Evolutionary conservation across 2,797 vertebrate genomes (phyloP), one percentile per base, ranked within the genome.

Genomic region (Pseudochaenichthys georgianus): DNA sequence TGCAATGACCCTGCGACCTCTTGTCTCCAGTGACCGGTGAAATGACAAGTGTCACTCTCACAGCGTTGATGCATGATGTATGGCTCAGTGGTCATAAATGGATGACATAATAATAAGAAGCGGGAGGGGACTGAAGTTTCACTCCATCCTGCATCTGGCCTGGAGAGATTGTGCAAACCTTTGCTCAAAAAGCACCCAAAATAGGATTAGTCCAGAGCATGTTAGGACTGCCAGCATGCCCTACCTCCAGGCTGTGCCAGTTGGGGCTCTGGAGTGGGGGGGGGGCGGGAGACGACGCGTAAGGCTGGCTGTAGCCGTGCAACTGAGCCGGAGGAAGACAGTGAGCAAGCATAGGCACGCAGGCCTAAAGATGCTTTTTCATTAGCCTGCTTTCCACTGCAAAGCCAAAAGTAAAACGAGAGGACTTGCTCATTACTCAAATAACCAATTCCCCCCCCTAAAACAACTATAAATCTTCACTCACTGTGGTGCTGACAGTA

Each of bases 231-330:
- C 82, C 88, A 89, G 65, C 50, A 48, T 91, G 89, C 68, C 90
- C 83, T 86, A 86, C 87, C 87, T 93, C 79, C 11, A 81, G 87
- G 87, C 77, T 80, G 79, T 74, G 84, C 79, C 85, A 74, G 86
- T 81, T 83, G 75, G 75, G 78, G 66, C 78, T 81, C 61, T 31
- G 80, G 61, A 74, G 28, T 28, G 28, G 51, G 65, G 69, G 65
- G 69, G 62, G 41, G 12, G 42, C 55, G 16, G 60, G 63, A 73
- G 77, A 57, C 13, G 50, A 78, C 2, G 67, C 58, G 5, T 75
- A 68, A 68, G 78, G 50, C 62, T 79, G 73, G 77, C 70, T 67
- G 69, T 75, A 64, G 45, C 48, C 41, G 3, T 58, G 63, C 42
- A 62, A 58, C 64, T 64, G 54, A 65, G 73, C 73, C 78, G 59